phyloP scores from a whole-genome alignment of 1,140 invertebrate species.

The Trachymyrmex cornetzi region DNA sequence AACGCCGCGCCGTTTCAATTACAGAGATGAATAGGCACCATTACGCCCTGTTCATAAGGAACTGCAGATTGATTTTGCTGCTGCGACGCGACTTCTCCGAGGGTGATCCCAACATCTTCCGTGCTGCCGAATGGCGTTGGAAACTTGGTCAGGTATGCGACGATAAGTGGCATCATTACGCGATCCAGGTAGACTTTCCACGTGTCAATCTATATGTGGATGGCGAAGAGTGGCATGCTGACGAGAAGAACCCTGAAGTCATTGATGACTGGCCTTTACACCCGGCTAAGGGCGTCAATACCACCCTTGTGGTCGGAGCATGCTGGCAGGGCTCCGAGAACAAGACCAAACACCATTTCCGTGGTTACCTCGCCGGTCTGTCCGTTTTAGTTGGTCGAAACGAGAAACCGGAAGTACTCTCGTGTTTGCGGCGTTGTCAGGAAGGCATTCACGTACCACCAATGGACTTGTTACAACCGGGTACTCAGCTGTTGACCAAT shows the following conservation, averaged over 20 bases:
- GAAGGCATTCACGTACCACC: conserved; percentile 93
- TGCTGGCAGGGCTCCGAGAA: conserved; percentile 98
- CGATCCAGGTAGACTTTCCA: conserved; percentile 96
- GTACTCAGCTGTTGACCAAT: conserved; percentile 91
- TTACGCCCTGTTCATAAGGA: conserved; percentile 98
- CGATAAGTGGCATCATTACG: conserved; percentile 99
- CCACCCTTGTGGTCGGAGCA: conserved; percentile 97
- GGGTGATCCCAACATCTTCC: conserved; percentile 97
- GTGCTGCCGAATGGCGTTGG: conserved; percentile 99
- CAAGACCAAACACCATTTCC: conserved; percentile 95
- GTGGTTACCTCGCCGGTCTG: conserved; percentile 95
- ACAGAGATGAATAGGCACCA: conserved; percentile 99
- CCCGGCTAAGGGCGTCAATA: conserved; percentile 96
- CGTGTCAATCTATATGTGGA: conserved; percentile 96
- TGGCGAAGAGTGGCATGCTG: conserved; percentile 92
- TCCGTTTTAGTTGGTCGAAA: conserved; percentile 93
- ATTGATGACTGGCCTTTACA: conserved; percentile 99
- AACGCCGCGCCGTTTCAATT: conserved; percentile 77
- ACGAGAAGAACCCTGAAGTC: conserved; percentile 96
- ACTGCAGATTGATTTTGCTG: conserved; percentile 97
- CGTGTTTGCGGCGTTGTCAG: conserved; percentile 95
- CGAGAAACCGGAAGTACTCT: conserved; percentile 93
- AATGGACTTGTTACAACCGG: conserved; percentile 92
- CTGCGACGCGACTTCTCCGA: conserved; percentile 96
- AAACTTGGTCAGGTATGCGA: conserved; percentile 97